These are phyloP conservation scores for Acrocephalus scirpaceus DNA, from an alignment of 2,797 vertebrate genomes.

Conservation along the genomic window DNA sequence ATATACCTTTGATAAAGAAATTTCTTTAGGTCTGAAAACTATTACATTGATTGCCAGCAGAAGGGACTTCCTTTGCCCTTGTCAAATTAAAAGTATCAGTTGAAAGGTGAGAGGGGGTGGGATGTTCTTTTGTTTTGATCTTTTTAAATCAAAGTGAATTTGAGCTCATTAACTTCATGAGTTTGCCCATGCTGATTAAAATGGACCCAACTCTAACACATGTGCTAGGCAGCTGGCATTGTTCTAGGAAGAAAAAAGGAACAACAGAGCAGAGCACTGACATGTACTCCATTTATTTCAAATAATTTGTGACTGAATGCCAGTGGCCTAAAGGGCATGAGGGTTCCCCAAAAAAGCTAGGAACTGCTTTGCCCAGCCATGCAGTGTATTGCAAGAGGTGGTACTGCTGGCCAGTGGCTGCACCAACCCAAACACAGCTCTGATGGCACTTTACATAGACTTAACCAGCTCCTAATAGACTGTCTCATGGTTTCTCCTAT, in stretches of 20 bases:
- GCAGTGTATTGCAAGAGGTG: not conserved
- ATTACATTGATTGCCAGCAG: not conserved
- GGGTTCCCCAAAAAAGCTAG: not conserved
- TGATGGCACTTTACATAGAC: accelerated
- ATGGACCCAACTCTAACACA: not conserved
- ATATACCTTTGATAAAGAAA: not conserved
- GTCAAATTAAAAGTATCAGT: not conserved
- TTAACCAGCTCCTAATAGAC: not conserved
- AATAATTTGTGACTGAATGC: not conserved
- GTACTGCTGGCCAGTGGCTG: not conserved
- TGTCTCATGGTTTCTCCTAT: not conserved
- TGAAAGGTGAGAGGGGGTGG: not conserved
- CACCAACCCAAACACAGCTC: not conserved
- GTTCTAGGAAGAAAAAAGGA: not conserved
- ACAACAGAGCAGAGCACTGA: not conserved
- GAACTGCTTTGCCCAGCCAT: not conserved
- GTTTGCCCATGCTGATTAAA: not conserved
- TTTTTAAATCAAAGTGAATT: not conserved
- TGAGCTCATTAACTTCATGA: not conserved
- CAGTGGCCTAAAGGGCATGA: not conserved
- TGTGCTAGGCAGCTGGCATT: not conserved
- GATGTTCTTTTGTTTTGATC: not conserved
- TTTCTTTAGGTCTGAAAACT: not conserved
- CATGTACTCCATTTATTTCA: not conserved
- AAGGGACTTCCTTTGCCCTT: not conserved